Conservation (phyloP, 2,113 vertebrate genomes). For the Leiothrix lutea region DNA sequence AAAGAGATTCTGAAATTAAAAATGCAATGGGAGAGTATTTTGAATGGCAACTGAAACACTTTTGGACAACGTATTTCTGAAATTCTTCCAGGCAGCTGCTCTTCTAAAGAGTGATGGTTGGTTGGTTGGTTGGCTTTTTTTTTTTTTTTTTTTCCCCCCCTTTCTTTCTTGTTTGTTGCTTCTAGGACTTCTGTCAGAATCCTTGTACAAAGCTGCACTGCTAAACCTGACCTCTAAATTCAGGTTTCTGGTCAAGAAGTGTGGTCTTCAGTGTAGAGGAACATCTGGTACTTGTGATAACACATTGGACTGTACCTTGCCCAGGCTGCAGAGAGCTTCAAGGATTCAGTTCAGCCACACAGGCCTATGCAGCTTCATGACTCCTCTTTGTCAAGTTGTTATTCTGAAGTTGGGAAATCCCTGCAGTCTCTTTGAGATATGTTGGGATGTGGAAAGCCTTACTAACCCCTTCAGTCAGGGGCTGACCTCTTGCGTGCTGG, state of each 20-base stretch:
- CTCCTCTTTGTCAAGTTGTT: not conserved
- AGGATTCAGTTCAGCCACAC: not conserved
- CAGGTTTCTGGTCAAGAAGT: not conserved
- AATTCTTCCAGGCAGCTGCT: not conserved
- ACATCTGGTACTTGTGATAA: not conserved
- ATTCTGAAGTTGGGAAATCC: not conserved
- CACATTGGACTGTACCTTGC: not conserved
- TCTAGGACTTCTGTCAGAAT: not conserved
- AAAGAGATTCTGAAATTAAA: not conserved
- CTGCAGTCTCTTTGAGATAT: not conserved
- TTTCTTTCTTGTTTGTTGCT: not conserved
- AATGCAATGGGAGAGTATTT: not conserved
- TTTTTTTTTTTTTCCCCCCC: no score
- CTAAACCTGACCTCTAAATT: not conserved
- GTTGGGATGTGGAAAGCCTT: not conserved
- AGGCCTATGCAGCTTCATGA: rapidly evolving
- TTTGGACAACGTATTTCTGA: not conserved
- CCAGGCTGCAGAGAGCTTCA: not conserved
- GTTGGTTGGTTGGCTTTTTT: not conserved
- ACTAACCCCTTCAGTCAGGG: not conserved
- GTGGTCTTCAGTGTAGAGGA: not conserved
- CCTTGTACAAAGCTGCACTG: not conserved
- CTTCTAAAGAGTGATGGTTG: not conserved
- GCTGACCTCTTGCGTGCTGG: not conserved
- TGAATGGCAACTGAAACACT: not conserved